Evolutionary conservation across 2,113 vertebrate species (phyloP), one percentile per base, ranked within the genome.

Genomic region (Clarias batrachus): DNA sequence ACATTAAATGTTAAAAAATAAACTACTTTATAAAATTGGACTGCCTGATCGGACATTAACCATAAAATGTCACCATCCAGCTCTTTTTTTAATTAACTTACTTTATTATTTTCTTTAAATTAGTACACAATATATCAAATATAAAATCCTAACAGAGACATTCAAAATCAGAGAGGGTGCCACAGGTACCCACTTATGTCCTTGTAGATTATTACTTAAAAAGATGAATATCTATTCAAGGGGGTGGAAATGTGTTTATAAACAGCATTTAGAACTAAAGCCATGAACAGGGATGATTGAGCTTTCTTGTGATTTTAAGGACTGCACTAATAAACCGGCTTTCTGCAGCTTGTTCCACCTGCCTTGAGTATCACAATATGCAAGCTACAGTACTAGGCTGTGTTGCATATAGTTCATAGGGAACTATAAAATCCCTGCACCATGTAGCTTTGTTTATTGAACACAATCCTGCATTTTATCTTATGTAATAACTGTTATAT

Each of bases 1-100:
- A 27, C 65, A n/a, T 78, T n/a, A 1, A 74, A 82, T 54, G 33
- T 82, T 63, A n/a, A 62, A 76, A 83, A 73, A 78, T 68, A 66
- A 68, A 59, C 41, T 37, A 82, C 33, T 81, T 52, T 63, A 63
- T 17, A 74, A 60, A 81, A 37, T 21, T 48, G 10, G 13, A 65
- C 1, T 81, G 14, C 48, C 11, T 62, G 57, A 81, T 81, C 30
- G 25, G 16, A 62, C 52, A 78, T 79, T 19, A 78, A 56, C 41
- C 52, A 27, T 57, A 79, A 12, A 27, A 59, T 9, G 9, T 59
- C 54, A 59, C 8, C 4, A 30, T 59, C 14, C 14, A 80, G 41
- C 21, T 25, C 11, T 7, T 54, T 54, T 48, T 48, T 48, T 48
- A 48, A 48, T 48, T 48, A 11, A 6, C 0, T 70, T 70, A 4